These are phyloP conservation scores for Phoxinus dragarum DNA, from an alignment of 2,797 vertebrate genomes.

Conservation along the genomic window DNA sequence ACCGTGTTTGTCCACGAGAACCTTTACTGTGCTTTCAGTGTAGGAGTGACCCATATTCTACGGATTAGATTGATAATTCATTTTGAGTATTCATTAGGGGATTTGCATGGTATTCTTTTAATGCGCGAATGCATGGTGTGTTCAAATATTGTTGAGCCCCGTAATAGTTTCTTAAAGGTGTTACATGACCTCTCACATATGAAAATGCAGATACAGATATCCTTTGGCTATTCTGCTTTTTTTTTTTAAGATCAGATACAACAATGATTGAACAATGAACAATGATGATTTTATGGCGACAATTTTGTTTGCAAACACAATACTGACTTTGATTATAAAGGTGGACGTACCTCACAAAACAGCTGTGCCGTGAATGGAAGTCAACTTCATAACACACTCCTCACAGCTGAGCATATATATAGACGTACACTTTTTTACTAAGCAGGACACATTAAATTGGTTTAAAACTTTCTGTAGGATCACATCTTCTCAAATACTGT, in stretches of 20 bases:
- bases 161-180: background rate
- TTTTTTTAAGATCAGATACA: background rate
- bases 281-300: background rate
- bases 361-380: slow-evolving; percentile 35
- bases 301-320: background rate
- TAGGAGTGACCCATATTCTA: slow-evolving; percentile 45
- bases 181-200: background rate
- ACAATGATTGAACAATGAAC: background rate
- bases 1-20: background rate
- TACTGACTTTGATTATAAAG: background rate
- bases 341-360: background rate
- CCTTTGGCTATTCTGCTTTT: background rate
- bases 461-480: too few relatives aligned
- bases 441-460: too few relatives aligned
- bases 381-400: slow-evolving; percentile 43
- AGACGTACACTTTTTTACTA: too few relatives aligned
- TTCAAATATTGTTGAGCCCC: background rate
- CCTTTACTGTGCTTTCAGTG: slow-evolving; percentile 31
- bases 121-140: slow-evolving; percentile 1
- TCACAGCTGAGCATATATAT: slow-evolving; percentile 31
- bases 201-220: background rate
- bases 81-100: slow-evolving; percentile 44
- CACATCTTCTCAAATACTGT: too few relatives aligned
- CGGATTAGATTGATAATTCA: slow-evolving; percentile 54
- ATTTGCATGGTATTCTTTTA: slow-evolving; percentile 5